These are phyloP conservation scores for Brachystomella parvula DNA, from an alignment of 1,140 invertebrate species.

Conservation along the genomic window DNA sequence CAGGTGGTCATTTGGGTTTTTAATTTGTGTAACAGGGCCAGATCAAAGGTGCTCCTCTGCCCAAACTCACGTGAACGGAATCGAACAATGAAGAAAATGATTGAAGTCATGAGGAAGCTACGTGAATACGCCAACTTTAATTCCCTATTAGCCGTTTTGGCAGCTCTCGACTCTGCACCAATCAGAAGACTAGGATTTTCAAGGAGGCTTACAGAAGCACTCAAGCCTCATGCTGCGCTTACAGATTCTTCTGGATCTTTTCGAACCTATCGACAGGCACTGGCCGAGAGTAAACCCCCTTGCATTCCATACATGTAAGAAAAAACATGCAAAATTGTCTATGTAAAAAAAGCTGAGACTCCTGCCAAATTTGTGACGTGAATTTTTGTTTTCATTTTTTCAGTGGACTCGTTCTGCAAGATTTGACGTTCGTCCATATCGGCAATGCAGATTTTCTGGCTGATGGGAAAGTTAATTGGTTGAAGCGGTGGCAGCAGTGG, in stretches of 20 bases:
- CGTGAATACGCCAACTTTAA: conserved; percentile 98
- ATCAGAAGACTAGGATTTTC: conserved; percentile 91
- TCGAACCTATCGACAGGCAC: conserved; percentile 82
- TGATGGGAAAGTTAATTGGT: conserved; percentile 89
- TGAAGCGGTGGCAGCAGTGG: conserved; percentile 96
- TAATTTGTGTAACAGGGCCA: conserved; percentile 52
- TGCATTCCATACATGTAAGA: conserved; percentile 97
- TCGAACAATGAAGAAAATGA: conserved; percentile 90
- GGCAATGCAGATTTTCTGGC: conserved; percentile 83
- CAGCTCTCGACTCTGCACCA: conserved; percentile 92
- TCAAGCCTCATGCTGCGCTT: conserved; percentile 87
- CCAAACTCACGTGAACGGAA: conserved; percentile 88
- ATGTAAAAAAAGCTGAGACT: background rate
- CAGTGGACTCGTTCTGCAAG: conserved; percentile 95
- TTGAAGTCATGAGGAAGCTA: conserved; percentile 97
- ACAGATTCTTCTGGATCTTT: conserved; percentile 96
- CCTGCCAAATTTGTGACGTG: too few relatives aligned
- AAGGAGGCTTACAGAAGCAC: conserved; percentile 79
- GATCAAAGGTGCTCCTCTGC: conserved; percentile 67
- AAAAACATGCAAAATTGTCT: conserved; percentile 1
- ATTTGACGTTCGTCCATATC: conserved; percentile 97
- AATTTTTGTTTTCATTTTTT: conserved; percentile 35
- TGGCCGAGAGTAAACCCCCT: conserved; percentile 88
- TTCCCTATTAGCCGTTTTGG: conserved; percentile 91
- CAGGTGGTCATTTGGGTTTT: background rate